Percentiles rank a stretch among this genome's conserved stretches.
Conservation (phyloP, 2,888 invertebrate genomes). For the Idaea straminata region DNA sequence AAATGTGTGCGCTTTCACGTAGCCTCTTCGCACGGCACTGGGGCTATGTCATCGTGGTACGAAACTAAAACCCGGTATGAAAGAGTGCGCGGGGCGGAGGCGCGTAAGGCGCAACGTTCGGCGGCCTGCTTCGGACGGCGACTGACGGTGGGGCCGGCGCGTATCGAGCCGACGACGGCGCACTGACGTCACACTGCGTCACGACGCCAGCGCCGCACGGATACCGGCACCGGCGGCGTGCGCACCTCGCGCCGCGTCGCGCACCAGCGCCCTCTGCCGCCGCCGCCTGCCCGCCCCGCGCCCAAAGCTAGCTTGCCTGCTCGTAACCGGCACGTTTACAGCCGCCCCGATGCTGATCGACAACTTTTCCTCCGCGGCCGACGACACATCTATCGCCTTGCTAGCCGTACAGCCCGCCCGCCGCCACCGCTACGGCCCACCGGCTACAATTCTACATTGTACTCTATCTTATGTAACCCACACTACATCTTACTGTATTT, state of each 20-base stretch:
- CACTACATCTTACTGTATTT: too few species aligned
- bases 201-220: slow-evolving; percentile 77
- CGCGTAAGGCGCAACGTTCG: slow-evolving; percentile 71
- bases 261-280: slow-evolving; percentile 48
- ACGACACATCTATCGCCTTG: slow-evolving; percentile 35
- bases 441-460: not conserved
- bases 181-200: slow-evolving; percentile 87
- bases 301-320: slow-evolving; percentile 61
- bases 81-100: slow-evolving; percentile 67
- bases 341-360: slow-evolving; percentile 58
- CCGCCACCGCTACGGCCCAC: not conserved
- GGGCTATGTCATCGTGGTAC: slow-evolving; percentile 77
- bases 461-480: not conserved
- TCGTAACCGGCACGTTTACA: slow-evolving; percentile 68
- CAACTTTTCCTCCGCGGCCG: slow-evolving; percentile 41
- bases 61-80: slow-evolving; percentile 78
- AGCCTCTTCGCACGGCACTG: slow-evolving; percentile 73
- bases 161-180: slow-evolving; percentile 84
- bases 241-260: slow-evolving; percentile 50
- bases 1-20: slow-evolving; percentile 75
- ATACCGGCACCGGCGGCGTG: slow-evolving; percentile 59
- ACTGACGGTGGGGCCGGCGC: slow-evolving; percentile 80
- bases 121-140: slow-evolving; percentile 78
- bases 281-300: slow-evolving; percentile 63
- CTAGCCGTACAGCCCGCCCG: slow-evolving; percentile 14